These are phyloP conservation scores for Synanceia verrucosa DNA, from an alignment of 2,797 vertebrate genomes.

Conservation along the genomic window DNA sequence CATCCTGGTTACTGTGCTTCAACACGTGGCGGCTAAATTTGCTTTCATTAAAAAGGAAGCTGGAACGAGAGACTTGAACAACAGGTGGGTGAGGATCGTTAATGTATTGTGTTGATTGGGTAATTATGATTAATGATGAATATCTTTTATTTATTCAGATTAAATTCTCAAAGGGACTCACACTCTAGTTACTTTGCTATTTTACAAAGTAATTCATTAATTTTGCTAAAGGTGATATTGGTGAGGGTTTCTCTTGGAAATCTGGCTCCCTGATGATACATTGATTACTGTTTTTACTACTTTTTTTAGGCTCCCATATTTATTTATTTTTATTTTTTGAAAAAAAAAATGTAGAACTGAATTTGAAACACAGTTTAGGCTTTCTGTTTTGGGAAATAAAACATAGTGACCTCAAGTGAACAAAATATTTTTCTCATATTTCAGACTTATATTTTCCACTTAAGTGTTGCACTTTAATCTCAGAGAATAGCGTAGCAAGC, in stretches of 20 bases:
- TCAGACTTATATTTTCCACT: background rate
- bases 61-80: slow-evolving; percentile 78
- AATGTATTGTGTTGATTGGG: background rate
- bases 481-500: too few relatives aligned
- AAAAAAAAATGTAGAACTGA: too few relatives aligned
- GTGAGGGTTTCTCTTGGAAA: too few relatives aligned
- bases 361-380: background rate
- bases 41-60: slow-evolving; percentile 86
- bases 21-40: slow-evolving; percentile 86
- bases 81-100: slow-evolving; percentile 71
- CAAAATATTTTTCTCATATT: too few relatives aligned
- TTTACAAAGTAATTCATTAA: background rate
- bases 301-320: background rate
- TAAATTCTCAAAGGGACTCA: background rate
- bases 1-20: slow-evolving; percentile 77
- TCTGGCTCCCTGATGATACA: too few relatives aligned
- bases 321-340: background rate
- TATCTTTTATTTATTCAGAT: too few relatives aligned
- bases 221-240: background rate
- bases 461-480: background rate
- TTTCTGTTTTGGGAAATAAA: background rate
- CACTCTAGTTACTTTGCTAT: background rate
- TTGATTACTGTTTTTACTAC: too few relatives aligned
- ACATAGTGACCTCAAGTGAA: too few relatives aligned
- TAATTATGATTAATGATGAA: background rate